Conservation (phyloP, 2,888 invertebrate genomes). For the Ceriagrion tenellum region DNA sequence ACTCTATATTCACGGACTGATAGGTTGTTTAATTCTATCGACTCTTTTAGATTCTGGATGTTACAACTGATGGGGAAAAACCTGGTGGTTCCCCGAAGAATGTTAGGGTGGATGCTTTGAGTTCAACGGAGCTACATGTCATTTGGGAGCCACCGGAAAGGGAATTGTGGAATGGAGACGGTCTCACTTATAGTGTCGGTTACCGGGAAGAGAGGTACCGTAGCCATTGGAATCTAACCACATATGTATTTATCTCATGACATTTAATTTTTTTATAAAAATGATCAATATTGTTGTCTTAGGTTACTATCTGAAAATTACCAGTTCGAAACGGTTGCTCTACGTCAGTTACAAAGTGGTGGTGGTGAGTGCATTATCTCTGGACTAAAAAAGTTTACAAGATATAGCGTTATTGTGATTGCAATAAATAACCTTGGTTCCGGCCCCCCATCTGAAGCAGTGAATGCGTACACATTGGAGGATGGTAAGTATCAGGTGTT, state of each 20-base stretch:
- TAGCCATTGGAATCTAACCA: not conserved
- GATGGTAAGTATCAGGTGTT: constrained; percentile 72
- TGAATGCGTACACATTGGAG: constrained; percentile 73
- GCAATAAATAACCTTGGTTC: constrained; percentile 74
- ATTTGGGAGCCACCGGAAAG: constrained; percentile 76
- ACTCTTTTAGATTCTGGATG: constrained; percentile 71
- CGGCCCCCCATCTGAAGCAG: constrained; percentile 73
- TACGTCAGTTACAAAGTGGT: constrained; percentile 59
- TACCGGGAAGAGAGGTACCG: constrained; percentile 72
- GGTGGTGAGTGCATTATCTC: constrained; percentile 72
- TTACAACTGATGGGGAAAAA: constrained; percentile 73
- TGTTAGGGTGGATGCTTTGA: constrained; percentile 76
- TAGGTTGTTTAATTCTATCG: not conserved
- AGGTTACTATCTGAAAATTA: constrained; percentile 6
- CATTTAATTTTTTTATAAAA: not conserved
- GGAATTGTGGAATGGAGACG: constrained; percentile 76
- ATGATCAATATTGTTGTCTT: not conserved
- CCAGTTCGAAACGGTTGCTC: constrained; percentile 68
- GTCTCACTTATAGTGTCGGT: constrained; percentile 76
- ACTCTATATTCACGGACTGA: too few species aligned
- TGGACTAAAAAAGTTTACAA: constrained; percentile 73
- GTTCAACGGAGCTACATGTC: constrained; percentile 76
- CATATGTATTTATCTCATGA: not conserved
- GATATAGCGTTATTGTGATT: constrained; percentile 74
- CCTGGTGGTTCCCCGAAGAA: constrained; percentile 76